A percentile compares a stretch with the other conserved stretches of the same genome.
Evolutionary conservation across 2,797 vertebrate species (phyloP).

Genomic region (Urosaurus nigricauda): DNA sequence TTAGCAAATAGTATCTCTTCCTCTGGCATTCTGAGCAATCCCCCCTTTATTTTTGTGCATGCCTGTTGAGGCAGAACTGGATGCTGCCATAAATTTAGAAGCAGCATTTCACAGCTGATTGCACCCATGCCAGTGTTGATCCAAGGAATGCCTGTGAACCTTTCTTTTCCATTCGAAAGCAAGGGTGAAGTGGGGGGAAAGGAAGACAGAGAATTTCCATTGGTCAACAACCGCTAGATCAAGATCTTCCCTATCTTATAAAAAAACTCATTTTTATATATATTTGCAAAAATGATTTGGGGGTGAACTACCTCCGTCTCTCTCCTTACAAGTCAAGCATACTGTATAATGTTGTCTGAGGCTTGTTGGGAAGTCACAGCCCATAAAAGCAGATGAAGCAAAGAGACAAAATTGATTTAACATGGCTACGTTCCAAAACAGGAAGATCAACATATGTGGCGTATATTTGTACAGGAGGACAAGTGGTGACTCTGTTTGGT

Average conservation of each 20-base stretch:
- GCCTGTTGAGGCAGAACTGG: conserved; percentile 56
- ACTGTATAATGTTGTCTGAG: not conserved
- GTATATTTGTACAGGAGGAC: not conserved
- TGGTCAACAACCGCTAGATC: not conserved
- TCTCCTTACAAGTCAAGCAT: not conserved
- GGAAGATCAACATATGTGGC: not conserved
- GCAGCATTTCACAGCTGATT: conserved; percentile 63
- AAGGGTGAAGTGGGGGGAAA: conserved; percentile 39
- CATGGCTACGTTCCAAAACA: conserved; percentile 63
- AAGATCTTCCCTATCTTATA: not conserved
- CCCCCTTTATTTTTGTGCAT: not conserved
- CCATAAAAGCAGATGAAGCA: conserved; percentile 35
- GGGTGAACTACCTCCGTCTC: not conserved
- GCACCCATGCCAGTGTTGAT: conserved; percentile 59
- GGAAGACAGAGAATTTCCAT: conserved; percentile 35
- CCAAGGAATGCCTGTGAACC: conserved; percentile 60
- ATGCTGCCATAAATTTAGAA: conserved; percentile 65
- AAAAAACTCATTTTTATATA: not conserved
- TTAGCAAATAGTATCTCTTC: conserved; percentile 5
- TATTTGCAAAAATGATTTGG: not conserved
- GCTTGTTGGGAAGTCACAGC: conserved; percentile 54
- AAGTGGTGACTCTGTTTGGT: too few relatives aligned
- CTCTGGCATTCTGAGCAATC: conserved; percentile 23
- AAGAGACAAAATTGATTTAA: conserved; percentile 64
- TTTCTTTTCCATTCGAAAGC: conserved; percentile 42